phyloP scores from a whole-genome alignment of 2,888 invertebrate genomes.

The Biston betularia region DNA sequence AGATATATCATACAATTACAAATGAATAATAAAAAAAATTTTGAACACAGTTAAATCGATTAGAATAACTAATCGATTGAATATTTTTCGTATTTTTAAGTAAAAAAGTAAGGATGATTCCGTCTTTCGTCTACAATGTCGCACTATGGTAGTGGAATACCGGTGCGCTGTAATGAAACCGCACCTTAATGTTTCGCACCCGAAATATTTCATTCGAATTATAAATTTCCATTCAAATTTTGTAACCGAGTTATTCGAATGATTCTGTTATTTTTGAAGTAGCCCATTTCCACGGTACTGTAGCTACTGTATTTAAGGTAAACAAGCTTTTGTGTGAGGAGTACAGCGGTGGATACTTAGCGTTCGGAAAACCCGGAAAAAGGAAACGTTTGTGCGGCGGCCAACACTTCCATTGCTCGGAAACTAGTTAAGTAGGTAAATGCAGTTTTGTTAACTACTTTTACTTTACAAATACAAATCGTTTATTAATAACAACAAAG shows the following conservation, averaged over 20 bases:
- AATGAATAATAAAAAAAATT: too few species aligned
- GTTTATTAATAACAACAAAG: too few species aligned
- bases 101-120: too few species aligned
- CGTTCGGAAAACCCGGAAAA: background rate
- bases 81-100: too few species aligned
- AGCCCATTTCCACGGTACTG: conserved; percentile 6
- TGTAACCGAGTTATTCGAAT: conserved; percentile 13
- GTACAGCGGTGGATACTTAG: conserved; percentile 11
- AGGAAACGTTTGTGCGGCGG: background rate
- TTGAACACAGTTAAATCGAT: too few species aligned
- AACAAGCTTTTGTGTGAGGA: conserved; percentile 18
- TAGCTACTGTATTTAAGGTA: conserved; percentile 10
- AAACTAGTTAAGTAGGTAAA: background rate
- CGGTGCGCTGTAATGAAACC: too few species aligned
- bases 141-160: too few species aligned
- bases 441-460: background rate
- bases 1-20: too few species aligned
- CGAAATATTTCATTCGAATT: background rate
- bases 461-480: background rate
- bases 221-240: conserved; percentile 4
- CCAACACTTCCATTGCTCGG: background rate
- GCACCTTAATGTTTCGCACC: background rate
- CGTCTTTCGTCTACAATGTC: too few species aligned
- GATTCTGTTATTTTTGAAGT: background rate
- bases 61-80: too few species aligned